Percentiles rank a stretch among this genome's conserved stretches.
Conservation (phyloP, 2,797 vertebrate genomes). For the Xerus rutilus region DNA sequence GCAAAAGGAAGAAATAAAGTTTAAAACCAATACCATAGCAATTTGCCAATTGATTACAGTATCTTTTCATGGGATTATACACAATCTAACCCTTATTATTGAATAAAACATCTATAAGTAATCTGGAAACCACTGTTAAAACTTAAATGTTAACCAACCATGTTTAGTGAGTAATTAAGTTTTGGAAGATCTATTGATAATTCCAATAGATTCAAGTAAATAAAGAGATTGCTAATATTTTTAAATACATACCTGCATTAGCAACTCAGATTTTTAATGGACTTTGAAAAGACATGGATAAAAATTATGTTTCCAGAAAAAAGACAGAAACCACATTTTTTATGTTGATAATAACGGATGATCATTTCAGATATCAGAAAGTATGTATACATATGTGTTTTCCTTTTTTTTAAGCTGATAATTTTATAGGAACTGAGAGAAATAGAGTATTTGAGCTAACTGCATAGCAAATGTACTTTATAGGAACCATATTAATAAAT, state of each 20-base stretch:
- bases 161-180: constrained; percentile 80
- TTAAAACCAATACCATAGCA: constrained; percentile 84
- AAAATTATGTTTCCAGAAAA: constrained; percentile 22
- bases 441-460: not conserved
- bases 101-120: constrained; percentile 84
- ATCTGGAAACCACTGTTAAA: constrained; percentile 81
- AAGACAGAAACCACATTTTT: not conserved
- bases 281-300: not conserved
- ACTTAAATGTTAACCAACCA: constrained; percentile 77
- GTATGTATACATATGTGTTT: constrained; percentile 64
- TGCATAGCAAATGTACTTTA: not conserved
- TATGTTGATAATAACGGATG: not conserved
- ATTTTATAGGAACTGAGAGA: constrained; percentile 71
- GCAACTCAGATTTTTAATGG: constrained; percentile 37
- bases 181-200: constrained; percentile 75
- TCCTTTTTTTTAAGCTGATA: constrained; percentile 81
- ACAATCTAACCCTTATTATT: constrained; percentile 81
- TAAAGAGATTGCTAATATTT: constrained; percentile 56
- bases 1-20: constrained; percentile 78
- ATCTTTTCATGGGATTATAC: constrained; percentile 85
- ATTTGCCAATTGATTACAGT: constrained; percentile 88
- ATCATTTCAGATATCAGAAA: constrained; percentile 70
- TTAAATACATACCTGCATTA: constrained; percentile 39
- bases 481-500: not conserved
- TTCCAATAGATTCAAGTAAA: constrained; percentile 51